Percentiles rank a stretch among this genome's conserved stretches.
phyloP scores from a whole-genome alignment of 2,113 vertebrate species.

The Antidorcas marsupialis region DNA sequence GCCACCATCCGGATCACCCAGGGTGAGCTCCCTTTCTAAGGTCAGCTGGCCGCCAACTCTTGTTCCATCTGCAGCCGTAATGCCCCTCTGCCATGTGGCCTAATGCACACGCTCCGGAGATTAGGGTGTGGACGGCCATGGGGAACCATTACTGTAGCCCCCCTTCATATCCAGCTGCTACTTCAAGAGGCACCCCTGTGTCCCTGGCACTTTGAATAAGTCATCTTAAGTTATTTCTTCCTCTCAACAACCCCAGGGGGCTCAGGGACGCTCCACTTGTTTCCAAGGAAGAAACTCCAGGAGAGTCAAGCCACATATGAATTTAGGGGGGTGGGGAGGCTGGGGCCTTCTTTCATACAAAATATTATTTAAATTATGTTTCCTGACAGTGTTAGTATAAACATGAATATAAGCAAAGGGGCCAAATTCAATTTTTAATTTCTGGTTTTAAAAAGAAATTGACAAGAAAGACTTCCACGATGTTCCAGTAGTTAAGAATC shows the following conservation, averaged over 20 bases:
- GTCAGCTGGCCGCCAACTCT: not conserved
- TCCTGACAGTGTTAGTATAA: not conserved
- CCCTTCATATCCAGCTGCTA: not conserved
- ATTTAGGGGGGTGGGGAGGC: fast-evolving
- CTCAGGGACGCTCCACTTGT: too few species aligned
- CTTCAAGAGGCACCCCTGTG: not conserved
- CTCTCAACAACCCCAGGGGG: not conserved
- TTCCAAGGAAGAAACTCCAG: not conserved
- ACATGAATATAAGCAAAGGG: not conserved
- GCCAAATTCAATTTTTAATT: not conserved
- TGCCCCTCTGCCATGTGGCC: not conserved
- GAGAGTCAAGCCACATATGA: not conserved
- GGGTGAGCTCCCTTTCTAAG: not conserved
- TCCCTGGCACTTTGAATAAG: too few species aligned
- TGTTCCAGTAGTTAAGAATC: not conserved
- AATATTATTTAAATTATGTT: not conserved
- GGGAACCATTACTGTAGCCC: too few species aligned
- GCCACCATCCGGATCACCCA: not conserved
- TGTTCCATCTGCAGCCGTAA: too few species aligned
- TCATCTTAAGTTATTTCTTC: not conserved
- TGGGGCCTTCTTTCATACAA: not conserved
- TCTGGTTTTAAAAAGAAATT: not conserved
- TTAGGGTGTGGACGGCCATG: not conserved
- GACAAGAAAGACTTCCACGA: not conserved
- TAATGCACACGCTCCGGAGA: fast-evolving